Percentiles rank a stretch among this genome's conserved stretches.
Conservation (phyloP, 1,140 invertebrate genomes). For the Sesamia nonagrioides region DNA sequence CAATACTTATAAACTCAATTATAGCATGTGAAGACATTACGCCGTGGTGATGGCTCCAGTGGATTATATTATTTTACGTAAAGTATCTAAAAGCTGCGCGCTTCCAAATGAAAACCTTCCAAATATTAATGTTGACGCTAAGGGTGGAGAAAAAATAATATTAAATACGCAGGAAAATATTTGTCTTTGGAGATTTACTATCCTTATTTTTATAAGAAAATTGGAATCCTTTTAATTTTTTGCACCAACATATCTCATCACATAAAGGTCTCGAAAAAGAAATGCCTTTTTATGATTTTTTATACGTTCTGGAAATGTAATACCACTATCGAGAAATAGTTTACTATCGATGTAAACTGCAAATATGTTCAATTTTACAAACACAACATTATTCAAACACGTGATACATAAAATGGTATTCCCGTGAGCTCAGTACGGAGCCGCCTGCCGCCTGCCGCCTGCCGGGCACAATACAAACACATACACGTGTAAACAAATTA, state of each 20-base stretch:
- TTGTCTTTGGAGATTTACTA: not conserved
- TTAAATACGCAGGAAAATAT: slow-evolving; percentile 20
- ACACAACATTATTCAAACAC: slow-evolving; percentile 9
- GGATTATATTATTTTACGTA: not conserved
- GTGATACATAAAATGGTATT: not conserved
- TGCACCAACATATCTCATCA: not conserved
- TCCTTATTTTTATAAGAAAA: slow-evolving; percentile 1
- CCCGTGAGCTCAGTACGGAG: not conserved
- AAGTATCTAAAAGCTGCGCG: slow-evolving; percentile 1
- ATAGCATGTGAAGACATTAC: not conserved
- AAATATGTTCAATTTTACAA: slow-evolving; percentile 4
- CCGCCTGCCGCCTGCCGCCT: not conserved
- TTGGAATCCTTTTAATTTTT: slow-evolving; percentile 1
- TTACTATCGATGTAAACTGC: not conserved
- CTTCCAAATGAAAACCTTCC: slow-evolving; percentile 10
- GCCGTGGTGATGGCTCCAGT: not conserved
- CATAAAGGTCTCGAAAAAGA: not conserved
- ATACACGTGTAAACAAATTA: not conserved
- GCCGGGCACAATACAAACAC: not conserved
- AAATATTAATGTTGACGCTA: slow-evolving; percentile 29
- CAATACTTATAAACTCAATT: not conserved
- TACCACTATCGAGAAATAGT: not conserved
- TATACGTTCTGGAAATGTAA: no score
- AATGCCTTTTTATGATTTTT: no score
- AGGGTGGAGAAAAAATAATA: not conserved